Percentiles rank a stretch among this genome's conserved stretches.
Conservation (phyloP, 53 echinoderm and acorn worm species). For the Temnopleurus reevesii region DNA sequence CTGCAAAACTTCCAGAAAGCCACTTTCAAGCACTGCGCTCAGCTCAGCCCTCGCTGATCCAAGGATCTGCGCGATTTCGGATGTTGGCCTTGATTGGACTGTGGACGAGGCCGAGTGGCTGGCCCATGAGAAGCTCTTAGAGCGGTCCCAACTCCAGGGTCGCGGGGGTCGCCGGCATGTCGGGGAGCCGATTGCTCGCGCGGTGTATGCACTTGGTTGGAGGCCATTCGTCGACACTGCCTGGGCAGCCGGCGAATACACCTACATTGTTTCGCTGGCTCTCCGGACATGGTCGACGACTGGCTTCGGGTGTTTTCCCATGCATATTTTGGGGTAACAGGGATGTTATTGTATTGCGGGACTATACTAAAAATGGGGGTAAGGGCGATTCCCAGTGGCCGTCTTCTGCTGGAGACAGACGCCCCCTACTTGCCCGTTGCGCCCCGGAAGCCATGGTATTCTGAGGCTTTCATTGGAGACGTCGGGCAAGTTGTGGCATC, state of each 20-base stretch:
- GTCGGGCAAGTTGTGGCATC: too few species aligned
- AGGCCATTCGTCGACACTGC: not conserved
- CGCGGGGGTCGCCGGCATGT: not conserved
- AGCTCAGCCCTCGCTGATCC: too few species aligned
- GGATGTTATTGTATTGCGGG: too few species aligned
- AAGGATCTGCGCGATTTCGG: too few species aligned
- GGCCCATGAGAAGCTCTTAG: not conserved
- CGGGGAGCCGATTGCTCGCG: not conserved
- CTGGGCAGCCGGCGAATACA: not conserved
- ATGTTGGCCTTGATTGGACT: too few species aligned
- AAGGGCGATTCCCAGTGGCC: not conserved
- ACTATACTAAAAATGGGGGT: not conserved
- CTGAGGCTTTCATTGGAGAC: too few species aligned
- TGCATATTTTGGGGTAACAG: too few species aligned
- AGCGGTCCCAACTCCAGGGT: not conserved
- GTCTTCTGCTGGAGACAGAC: not conserved
- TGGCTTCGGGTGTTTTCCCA: too few species aligned
- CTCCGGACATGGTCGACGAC: not conserved
- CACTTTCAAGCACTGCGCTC: constrained; percentile 18
- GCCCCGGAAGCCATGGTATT: too few species aligned
- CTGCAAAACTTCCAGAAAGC: not conserved
- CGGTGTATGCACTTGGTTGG: not conserved
- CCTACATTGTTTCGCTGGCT: not conserved
- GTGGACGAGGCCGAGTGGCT: too few species aligned
- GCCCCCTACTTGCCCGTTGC: not conserved